These are phyloP conservation scores for Scaptomyza polygonia DNA, from an alignment of 2,888 invertebrate species.

Conservation along the genomic window DNA sequence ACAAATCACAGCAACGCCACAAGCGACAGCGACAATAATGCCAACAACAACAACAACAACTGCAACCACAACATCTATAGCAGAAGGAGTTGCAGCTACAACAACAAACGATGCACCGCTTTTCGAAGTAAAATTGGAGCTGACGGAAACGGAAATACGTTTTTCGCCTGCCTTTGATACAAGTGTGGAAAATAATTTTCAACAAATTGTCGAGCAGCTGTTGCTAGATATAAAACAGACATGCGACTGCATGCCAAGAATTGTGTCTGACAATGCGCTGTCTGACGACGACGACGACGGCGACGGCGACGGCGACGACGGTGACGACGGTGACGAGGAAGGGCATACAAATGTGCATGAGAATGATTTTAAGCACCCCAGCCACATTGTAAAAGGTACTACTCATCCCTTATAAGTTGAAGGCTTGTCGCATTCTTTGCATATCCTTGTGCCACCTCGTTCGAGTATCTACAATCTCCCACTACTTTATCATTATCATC, in stretches of 20 bases:
- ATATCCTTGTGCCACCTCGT: constrained; percentile 18
- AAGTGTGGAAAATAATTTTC: constrained; percentile 88
- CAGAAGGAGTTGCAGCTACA: constrained; percentile 23
- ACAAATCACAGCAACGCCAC: constrained; percentile 66
- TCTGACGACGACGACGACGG: constrained; percentile 60
- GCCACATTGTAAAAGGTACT: constrained; percentile 37
- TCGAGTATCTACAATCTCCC: neutral
- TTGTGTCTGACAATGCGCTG: constrained; percentile 85
- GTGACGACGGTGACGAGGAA: constrained; percentile 19
- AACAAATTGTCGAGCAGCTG: constrained; percentile 88
- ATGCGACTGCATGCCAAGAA: constrained; percentile 89
- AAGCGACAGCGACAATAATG: constrained; percentile 41
- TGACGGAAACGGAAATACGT: constrained; percentile 89
- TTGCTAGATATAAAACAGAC: constrained; percentile 92
- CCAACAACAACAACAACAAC: constrained; percentile 26
- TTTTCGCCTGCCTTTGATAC: constrained; percentile 91
- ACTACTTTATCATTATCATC: constrained; percentile 3
- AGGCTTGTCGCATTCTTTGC: constrained; percentile 33
- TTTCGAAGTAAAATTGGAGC: constrained; percentile 90
- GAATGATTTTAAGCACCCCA: constrained; percentile 20
- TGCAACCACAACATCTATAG: constrained; percentile 27
- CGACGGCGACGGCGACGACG: constrained; percentile 40
- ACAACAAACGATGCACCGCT: constrained; percentile 86
- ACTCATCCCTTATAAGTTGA: neutral
- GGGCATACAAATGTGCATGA: constrained; percentile 15